These are phyloP conservation scores for Passer domesticus DNA, from an alignment of 2,113 vertebrate genomes.

Conservation along the genomic window DNA sequence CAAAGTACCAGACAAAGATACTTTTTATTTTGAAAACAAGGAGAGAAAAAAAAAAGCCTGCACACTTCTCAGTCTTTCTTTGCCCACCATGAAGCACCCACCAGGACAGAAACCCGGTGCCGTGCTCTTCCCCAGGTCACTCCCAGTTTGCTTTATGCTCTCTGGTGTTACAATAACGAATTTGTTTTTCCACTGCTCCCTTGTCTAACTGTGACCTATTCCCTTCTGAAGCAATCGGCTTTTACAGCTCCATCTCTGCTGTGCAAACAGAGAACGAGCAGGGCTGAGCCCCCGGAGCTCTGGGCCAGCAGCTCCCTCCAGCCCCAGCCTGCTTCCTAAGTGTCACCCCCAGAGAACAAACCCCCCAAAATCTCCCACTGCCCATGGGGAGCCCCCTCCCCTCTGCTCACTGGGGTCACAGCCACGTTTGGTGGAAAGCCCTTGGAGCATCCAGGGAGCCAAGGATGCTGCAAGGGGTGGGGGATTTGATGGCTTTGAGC, in stretches of 20 bases:
- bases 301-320: background rate
- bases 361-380: fast-evolving
- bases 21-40: conserved; percentile 14
- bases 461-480: background rate
- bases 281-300: background rate
- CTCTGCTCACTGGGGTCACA: background rate
- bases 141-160: conserved; percentile 40
- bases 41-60: background rate
- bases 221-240: conserved; percentile 3
- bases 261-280: background rate
- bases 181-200: conserved; percentile 41
- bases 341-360: fast-evolving
- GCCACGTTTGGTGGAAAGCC: background rate
- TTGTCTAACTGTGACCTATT: background rate
- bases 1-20: conserved; percentile 31
- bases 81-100: background rate
- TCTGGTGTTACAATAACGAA: conserved; percentile 8
- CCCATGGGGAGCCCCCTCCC: fast-evolving
- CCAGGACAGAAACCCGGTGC: background rate
- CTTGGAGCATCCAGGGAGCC: background rate
- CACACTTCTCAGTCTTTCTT: background rate
- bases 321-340: fast-evolving
- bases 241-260: background rate
- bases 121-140: background rate
- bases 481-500: background rate